phyloP scores from a whole-genome alignment of 2,113 vertebrate species.

The Python bivittatus region DNA sequence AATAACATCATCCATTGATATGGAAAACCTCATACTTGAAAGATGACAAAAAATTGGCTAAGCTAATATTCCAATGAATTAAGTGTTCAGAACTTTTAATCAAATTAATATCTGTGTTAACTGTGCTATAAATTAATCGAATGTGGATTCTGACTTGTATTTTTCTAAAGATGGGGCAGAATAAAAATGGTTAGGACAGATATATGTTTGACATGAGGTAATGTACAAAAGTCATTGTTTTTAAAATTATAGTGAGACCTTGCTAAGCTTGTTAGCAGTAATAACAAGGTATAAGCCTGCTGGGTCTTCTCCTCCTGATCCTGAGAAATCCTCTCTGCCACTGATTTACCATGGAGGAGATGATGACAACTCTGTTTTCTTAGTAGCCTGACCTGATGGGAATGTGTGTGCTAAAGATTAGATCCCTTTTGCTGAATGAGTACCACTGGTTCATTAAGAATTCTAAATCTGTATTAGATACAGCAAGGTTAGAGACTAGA shows the following conservation, averaged over 20 bases:
- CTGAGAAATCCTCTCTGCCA: no score
- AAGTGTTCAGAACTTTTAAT: neutral
- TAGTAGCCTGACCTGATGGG: no score
- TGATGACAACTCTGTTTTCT: no score
- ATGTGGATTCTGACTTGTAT: neutral
- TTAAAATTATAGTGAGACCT: neutral
- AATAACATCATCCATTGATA: neutral
- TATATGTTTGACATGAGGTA: neutral
- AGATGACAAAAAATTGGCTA: neutral
- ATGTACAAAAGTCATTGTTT: neutral
- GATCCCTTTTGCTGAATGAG: no score
- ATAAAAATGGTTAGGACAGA: neutral
- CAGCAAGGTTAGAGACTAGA: no score
- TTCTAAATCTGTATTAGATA: no score
- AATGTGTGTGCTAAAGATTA: no score
- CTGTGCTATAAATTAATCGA: neutral
- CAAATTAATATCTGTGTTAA: neutral
- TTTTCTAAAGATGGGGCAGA: neutral
- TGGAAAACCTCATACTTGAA: neutral
- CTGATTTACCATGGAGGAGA: no score
- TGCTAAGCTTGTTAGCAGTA: neutral
- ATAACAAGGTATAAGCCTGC: no score
- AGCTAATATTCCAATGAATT: constrained; percentile 3
- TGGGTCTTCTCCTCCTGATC: no score
- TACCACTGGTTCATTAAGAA: no score